Evolutionary conservation across 2,888 invertebrate species (phyloP).

Genomic region (Phalera bucephala): DNA sequence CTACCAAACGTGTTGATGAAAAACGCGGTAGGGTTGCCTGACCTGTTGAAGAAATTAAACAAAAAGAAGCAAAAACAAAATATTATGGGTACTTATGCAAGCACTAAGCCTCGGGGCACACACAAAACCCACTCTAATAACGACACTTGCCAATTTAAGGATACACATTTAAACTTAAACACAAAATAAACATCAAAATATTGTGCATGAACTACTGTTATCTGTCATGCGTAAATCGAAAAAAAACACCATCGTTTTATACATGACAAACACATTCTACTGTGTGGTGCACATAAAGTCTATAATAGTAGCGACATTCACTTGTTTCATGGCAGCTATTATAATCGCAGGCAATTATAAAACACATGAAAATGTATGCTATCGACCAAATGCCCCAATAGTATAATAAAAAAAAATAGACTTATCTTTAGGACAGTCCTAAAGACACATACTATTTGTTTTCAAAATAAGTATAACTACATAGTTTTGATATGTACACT

Average conservation of each 20-base stretch:
- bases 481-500: constrained; percentile 13
- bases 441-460: neutral
- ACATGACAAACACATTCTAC: constrained; percentile 47
- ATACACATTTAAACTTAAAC: constrained; percentile 42
- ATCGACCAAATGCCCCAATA: constrained; percentile 55
- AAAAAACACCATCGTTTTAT: constrained; percentile 23
- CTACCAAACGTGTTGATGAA: constrained; percentile 87
- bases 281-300: constrained; percentile 46
- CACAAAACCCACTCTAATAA: constrained; percentile 59
- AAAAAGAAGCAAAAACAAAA: constrained; percentile 74
- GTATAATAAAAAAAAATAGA: constrained; percentile 11
- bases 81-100: constrained; percentile 64
- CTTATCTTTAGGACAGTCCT: constrained; percentile 3
- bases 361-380: constrained; percentile 25
- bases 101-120: constrained; percentile 61
- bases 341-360: constrained; percentile 47
- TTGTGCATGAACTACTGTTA: constrained; percentile 34
- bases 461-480: neutral
- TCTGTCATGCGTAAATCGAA: constrained; percentile 37
- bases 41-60: constrained; percentile 87
- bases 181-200: constrained; percentile 31
- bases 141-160: constrained; percentile 37
- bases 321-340: constrained; percentile 42
- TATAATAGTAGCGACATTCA: constrained; percentile 54
- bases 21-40: constrained; percentile 87